phyloP scores from a whole-genome alignment of 2,113 vertebrate species.

The Semicossyphus pulcher region DNA sequence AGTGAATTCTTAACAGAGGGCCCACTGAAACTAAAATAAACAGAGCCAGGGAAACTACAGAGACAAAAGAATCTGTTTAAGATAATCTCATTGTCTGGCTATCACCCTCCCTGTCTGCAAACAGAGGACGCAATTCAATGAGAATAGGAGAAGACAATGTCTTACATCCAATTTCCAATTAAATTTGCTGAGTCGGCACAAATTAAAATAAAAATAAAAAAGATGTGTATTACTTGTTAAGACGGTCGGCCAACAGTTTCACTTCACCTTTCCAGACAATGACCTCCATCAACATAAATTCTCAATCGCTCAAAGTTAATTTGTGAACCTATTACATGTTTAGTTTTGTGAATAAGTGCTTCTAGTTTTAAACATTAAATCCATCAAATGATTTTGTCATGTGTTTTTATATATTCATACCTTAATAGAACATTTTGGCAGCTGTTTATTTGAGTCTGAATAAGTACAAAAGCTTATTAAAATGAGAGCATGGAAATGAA shows the following conservation, averaged over 20 bases:
- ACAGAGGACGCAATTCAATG: conserved; percentile 1
- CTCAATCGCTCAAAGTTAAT: background rate
- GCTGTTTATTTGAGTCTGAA: no score
- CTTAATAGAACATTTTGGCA: no score
- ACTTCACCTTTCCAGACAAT: background rate
- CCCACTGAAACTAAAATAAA: conserved; percentile 9
- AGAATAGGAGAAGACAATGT: background rate
- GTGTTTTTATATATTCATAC: no score
- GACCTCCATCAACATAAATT: background rate
- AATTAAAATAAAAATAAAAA: background rate
- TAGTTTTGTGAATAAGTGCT: background rate
- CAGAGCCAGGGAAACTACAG: conserved; percentile 7
- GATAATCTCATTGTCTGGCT: conserved; percentile 13
- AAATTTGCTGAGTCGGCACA: conserved; percentile 1
- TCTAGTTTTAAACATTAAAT: background rate
- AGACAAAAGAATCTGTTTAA: conserved; percentile 18
- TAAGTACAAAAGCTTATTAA: background rate
- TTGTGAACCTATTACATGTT: background rate
- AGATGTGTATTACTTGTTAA: background rate
- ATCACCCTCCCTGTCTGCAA: conserved; percentile 9
- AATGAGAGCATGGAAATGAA: background rate
- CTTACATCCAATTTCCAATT: background rate
- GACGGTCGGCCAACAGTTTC: background rate
- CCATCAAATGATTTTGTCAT: background rate
- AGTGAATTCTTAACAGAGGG: background rate